phyloP scores from a whole-genome alignment of 1,140 invertebrate species.

The Sipha flava region DNA sequence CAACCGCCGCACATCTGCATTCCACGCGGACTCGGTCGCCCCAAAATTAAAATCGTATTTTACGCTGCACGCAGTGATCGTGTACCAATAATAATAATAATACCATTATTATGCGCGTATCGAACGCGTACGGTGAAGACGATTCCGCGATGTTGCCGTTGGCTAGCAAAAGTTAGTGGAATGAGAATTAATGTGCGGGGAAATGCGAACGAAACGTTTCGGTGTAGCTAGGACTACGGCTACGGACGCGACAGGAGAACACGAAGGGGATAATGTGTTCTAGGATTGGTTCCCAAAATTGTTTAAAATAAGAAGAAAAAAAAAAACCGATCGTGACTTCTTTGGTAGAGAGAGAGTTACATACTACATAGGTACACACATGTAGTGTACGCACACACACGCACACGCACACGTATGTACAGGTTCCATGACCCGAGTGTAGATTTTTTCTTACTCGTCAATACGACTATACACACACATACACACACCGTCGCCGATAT shows the following conservation, averaged over 20 bases:
- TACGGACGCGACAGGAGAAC: too few relatives aligned
- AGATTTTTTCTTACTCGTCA: background rate
- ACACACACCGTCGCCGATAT: background rate
- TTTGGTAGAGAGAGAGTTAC: background rate
- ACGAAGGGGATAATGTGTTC: background rate
- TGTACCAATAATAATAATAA: background rate
- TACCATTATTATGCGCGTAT: background rate
- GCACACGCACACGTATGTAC: background rate
- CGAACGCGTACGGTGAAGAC: too few relatives aligned
- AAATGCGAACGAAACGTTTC: too few relatives aligned
- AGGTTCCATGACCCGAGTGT: background rate
- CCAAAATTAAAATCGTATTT: constrained; percentile 9
- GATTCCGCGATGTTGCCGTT: too few relatives aligned
- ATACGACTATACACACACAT: background rate
- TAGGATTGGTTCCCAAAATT: background rate
- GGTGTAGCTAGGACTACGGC: too few relatives aligned
- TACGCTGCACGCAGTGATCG: background rate
- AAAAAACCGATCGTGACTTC: background rate
- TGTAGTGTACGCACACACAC: background rate
- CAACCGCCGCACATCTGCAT: background rate
- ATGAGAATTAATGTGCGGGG: too few relatives aligned
- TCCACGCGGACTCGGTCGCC: background rate
- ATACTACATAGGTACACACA: background rate
- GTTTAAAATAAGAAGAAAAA: background rate
- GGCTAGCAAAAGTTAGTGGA: too few relatives aligned